Base-by-base conservation (phyloP, 1,140 invertebrate genomes). In the Popillia japonica region DNA sequence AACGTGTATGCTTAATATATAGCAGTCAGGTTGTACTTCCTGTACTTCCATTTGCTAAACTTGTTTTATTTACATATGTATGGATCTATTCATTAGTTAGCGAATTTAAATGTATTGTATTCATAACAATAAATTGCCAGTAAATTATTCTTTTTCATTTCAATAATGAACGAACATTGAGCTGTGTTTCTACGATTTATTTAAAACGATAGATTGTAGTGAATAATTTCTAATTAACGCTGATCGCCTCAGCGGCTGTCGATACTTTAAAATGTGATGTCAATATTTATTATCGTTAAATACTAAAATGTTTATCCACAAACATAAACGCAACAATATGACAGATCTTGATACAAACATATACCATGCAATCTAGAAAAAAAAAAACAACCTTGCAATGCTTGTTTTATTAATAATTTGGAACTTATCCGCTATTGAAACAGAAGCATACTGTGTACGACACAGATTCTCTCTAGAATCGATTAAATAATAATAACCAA, bases 401-500 rank as follows among this genome's bases (percentile, higher is more conserved):
- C 48, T n/a, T 55, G 48, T 55, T 55, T 55, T 55, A n/a, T 55
- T 44, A 55, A n/a, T 55, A 55, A 55, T 55, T n/a, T 55, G 17
- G 17, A 55, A n/a, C n/a, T 48, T 55, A 17, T 6, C 48, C 17
- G 48, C 14, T 17, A n/a, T 55, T 55, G 14, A n/a, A 17, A 55
- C 14, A 4, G 14, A 55, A 55, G 14, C 48, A 55, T n/a, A 55
- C 27, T 34, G 2, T 34, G 27, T 34, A 34, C 27, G 27, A 34
- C 27, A 34, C 27, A 4, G 27, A 34, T 34, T 34, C 27, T 34
- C 27, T 34, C 27, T 34, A 4, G 27, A 34, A 34, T 34, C 27
- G 27, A 34, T 34, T 34, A 34, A 34, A 34, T 34, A 34, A 34
- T 34, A 34, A 34, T 34, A 34, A 34, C 27, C 27, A 34, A 34